phyloP scores from a whole-genome alignment of 2,888 invertebrate genomes.

The Diarsia mendica region DNA sequence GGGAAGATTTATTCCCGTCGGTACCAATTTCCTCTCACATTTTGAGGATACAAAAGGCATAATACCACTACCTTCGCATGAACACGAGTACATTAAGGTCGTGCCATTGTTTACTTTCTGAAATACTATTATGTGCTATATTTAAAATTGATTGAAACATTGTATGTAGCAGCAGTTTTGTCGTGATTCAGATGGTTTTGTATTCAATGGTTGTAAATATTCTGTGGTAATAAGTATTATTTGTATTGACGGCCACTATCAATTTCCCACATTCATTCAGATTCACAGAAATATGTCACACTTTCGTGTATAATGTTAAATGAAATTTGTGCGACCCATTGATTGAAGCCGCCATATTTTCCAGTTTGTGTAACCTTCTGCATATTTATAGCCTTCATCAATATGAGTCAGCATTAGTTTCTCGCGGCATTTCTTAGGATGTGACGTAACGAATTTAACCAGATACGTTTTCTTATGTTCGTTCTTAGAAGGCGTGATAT shows the following conservation, averaged over 20 bases:
- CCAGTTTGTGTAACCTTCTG: slow-evolving; percentile 46
- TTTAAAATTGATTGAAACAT: slow-evolving; percentile 24
- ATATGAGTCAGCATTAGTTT: slow-evolving; percentile 52
- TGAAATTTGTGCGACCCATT: slow-evolving; percentile 12
- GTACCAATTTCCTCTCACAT: slow-evolving; percentile 56
- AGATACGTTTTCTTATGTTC: slow-evolving; percentile 46
- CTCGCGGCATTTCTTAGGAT: slow-evolving; percentile 48
- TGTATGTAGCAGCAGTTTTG: slow-evolving; percentile 9
- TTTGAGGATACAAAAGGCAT: slow-evolving; percentile 51
- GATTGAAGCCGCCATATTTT: slow-evolving; percentile 38
- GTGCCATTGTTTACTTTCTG: slow-evolving; percentile 46
- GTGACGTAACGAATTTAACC: slow-evolving; percentile 54
- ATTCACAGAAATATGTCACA: slow-evolving; percentile 15
- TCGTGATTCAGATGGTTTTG: slow-evolving; percentile 24
- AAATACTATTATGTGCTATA: slow-evolving; percentile 8
- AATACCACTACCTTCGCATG: slow-evolving; percentile 43
- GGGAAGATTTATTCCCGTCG: slow-evolving; percentile 56
- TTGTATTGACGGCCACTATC: slow-evolving; percentile 11
- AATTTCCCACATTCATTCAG: slow-evolving; percentile 17
- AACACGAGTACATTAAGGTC: slow-evolving; percentile 32
- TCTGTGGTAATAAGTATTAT: slow-evolving; percentile 37
- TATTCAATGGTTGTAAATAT: slow-evolving; percentile 14
- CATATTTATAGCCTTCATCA: slow-evolving; percentile 56
- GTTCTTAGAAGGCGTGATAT: slow-evolving; percentile 37
- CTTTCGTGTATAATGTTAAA: not conserved